These are phyloP conservation scores for Odontocolon sp. DNA, from an alignment of 2,888 invertebrate species.

Conservation along the genomic window DNA sequence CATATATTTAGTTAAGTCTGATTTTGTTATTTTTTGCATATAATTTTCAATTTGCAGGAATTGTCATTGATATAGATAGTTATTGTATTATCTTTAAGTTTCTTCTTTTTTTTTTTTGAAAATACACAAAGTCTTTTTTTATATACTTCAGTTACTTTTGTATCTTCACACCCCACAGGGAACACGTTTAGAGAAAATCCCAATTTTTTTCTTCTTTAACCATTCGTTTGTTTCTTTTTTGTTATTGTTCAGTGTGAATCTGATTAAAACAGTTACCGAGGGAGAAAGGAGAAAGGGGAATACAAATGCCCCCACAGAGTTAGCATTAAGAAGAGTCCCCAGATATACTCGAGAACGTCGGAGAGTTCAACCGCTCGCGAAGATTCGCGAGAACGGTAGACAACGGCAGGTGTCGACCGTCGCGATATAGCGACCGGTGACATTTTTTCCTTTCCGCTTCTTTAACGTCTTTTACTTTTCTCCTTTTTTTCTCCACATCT, in stretches of 20 bases:
- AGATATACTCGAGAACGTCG: constrained; percentile 42
- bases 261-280: constrained; percentile 6
- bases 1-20: too few species aligned
- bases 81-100: too few species aligned
- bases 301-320: background rate
- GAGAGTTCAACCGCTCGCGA: constrained; percentile 56
- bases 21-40: too few species aligned
- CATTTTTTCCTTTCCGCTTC: constrained; percentile 28
- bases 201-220: background rate
- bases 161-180: background rate
- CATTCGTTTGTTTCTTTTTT: background rate
- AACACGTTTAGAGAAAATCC: constrained; percentile 2
- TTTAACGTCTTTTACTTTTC: background rate
- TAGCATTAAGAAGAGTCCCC: constrained; percentile 34
- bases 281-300: background rate
- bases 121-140: too few species aligned
- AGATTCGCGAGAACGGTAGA: constrained; percentile 37
- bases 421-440: constrained; percentile 1
- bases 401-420: constrained; percentile 22
- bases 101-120: too few species aligned
- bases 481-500: background rate
- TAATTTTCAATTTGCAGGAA: too few species aligned
- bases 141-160: constrained; percentile 6
- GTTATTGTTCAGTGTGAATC: background rate
- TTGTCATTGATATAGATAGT: too few species aligned